Percentiles rank a stretch among this genome's conserved stretches.
These are phyloP conservation scores for Pyrgilauda ruficollis DNA, from an alignment of 2,113 vertebrate species.

Conservation along the genomic window DNA sequence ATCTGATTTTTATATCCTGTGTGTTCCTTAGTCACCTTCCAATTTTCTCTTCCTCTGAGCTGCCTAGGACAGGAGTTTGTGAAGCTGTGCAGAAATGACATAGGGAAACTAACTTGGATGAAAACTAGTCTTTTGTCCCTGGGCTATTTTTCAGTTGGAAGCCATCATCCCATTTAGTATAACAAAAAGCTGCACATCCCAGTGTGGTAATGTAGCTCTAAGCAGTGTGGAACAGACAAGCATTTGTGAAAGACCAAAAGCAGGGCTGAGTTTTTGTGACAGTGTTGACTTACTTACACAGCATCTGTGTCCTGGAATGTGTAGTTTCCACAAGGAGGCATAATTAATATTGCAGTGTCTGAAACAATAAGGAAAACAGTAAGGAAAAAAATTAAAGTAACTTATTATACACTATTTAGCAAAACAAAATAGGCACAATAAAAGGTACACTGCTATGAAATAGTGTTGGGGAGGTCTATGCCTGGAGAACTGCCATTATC, in stretches of 20 bases:
- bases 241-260: neutral
- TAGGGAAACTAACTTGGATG: neutral
- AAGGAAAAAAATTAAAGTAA: neutral
- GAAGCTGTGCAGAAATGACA: neutral
- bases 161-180: neutral
- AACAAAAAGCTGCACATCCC: neutral
- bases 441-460: neutral
- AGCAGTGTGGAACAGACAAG: neutral
- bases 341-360: neutral
- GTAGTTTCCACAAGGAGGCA: neutral
- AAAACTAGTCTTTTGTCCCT: neutral
- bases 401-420: neutral
- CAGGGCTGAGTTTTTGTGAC: neutral
- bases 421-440: neutral
- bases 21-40: neutral
- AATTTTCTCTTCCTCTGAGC: neutral
- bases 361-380: neutral
- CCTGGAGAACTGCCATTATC: neutral
- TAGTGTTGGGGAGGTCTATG: neutral
- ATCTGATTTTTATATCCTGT: neutral
- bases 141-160: neutral
- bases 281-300: neutral
- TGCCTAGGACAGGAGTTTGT: neutral
- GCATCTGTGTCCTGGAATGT: neutral
- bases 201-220: neutral